Conservation (phyloP, 2,113 vertebrate genomes). For the Petromus typicus region DNA sequence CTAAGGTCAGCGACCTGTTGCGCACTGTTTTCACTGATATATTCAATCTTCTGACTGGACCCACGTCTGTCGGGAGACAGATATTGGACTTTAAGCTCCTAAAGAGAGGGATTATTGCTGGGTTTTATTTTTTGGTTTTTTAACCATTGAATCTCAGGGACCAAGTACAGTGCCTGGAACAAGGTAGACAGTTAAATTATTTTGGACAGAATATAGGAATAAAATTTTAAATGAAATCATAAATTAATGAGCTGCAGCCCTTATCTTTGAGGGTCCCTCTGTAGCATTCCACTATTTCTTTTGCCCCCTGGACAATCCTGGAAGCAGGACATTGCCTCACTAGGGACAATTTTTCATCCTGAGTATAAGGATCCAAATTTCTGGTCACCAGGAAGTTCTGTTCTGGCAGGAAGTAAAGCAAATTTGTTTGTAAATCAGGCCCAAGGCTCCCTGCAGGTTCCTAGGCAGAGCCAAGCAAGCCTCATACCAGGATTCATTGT, state of each 20-base stretch:
- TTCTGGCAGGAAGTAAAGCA: slow-evolving; percentile 76
- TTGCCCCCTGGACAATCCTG: slow-evolving; percentile 20
- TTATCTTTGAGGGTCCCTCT: neutral
- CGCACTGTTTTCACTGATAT: neutral
- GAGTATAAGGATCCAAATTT: slow-evolving; percentile 55
- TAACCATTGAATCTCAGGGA: neutral
- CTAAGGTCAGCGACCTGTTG: no score
- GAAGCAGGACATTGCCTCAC: slow-evolving; percentile 52
- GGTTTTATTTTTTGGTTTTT: neutral
- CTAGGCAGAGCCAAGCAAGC: slow-evolving; percentile 53
- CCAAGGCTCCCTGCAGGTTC: slow-evolving; percentile 59
- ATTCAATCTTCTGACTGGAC: neutral
- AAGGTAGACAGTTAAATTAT: neutral
- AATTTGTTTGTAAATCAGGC: slow-evolving; percentile 69
- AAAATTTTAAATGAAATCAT: neutral
- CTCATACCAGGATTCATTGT: accelerated
- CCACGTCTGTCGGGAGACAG: neutral
- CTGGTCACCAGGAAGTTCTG: slow-evolving; percentile 63
- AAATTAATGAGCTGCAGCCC: neutral
- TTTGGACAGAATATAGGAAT: neutral
- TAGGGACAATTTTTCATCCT: slow-evolving; percentile 51
- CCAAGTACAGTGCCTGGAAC: neutral
- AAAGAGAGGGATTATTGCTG: neutral
- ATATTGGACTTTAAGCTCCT: neutral
- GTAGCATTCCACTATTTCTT: neutral